Evolutionary conservation across 2,113 vertebrate genomes (phyloP), one percentile per base, ranked within the genome.

Genomic region (Tauraco erythrolophus): DNA sequence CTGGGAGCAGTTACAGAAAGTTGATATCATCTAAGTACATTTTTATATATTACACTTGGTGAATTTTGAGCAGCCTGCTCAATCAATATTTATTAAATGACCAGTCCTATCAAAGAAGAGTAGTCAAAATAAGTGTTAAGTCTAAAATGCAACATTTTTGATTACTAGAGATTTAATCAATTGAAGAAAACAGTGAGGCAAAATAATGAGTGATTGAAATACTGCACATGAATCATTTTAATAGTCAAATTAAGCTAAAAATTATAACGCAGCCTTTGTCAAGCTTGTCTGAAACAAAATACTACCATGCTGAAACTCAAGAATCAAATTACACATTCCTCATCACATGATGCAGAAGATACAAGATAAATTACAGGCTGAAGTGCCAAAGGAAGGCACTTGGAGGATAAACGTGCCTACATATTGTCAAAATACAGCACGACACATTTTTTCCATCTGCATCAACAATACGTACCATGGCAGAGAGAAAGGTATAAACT

Each of bases 131-230:
- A 91, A 95, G 22, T 35, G 12, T 14, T 91, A 86, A 48, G 22
- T 23, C 57, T 75, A 87, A 87, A 84, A 89, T 57, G 25, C 24
- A 77, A 56, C 27, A 78, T 80, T 84, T 95, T 94, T 92, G 51
- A 84, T 87, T 87, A 76, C 8, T 75, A 46, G 25, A 89, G 62
- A 82, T 88, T 76, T 94, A 94, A 89, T 91, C 57, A 87, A 65
- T 91, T 65, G 65, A 79, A 82, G 74, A 89, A 92, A 97, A 96
- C 7, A 89, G 31, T 1, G 14, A 92, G n/a, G 57, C 35, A 83
- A 93, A 92, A 85, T 82, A 93, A 92, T 22, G 28, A 83, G n/a
- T 75, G 50, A 81, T 77, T 90, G 79, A 93, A 88, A 76, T 84
- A 84, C 22, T 53, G 48, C 35, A 61, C 43, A 65, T 30, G 46